Base-by-base conservation (phyloP, 2,113 vertebrate genomes). In the Onychostruthus taczanowskii region DNA sequence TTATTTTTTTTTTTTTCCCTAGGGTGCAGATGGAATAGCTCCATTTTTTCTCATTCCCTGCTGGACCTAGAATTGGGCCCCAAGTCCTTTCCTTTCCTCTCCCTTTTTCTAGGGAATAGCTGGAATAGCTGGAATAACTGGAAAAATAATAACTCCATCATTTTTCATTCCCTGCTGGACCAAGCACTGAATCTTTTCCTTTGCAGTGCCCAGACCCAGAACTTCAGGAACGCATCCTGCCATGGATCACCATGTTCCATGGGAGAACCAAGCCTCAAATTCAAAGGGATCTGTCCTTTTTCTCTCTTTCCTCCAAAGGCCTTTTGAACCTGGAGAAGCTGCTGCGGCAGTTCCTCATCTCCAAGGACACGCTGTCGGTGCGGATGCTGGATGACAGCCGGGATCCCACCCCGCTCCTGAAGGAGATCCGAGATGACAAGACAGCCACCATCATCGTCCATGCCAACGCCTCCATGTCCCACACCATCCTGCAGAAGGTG, bases 371-470 rank as follows among this genome's bases (percentile, higher is more conserved):
- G 0, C 98, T 99, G 70, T 99, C 99, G 0, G 99, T 99, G 77
- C 98, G 99, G 96, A 99, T 99, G 99, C 97, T 99, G 79, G 99
- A 99, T n/a, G 99, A 99, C 97, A 99, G 98, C 96, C 97, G 99
- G 94, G 99, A 99, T 72, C 99, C 99, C 16, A 99, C 99, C 37
- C 99, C 99, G 0, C 98, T 99, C 39, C 98, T 99, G n/a, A 99
- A 99, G 95, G 99, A 99, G 97, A 99, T 99, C 86, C 97, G 99
- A 17, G 99, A 99, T 1, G 99, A 99, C 98, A 99, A 99, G 98
- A 99, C 99, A 3, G 98, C 98, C 80, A 99, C 99, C 75, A 99
- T 99, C 96, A 99, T 99, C 39, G 98, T 99, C 7, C 99, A 99
- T 2, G 99, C 99, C 97, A 99, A 99, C 2, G 99, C 99, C 90